These are phyloP conservation scores for Noctuana brunneofusca DNA, from an alignment of 2,888 invertebrate species.

Conservation along the genomic window DNA sequence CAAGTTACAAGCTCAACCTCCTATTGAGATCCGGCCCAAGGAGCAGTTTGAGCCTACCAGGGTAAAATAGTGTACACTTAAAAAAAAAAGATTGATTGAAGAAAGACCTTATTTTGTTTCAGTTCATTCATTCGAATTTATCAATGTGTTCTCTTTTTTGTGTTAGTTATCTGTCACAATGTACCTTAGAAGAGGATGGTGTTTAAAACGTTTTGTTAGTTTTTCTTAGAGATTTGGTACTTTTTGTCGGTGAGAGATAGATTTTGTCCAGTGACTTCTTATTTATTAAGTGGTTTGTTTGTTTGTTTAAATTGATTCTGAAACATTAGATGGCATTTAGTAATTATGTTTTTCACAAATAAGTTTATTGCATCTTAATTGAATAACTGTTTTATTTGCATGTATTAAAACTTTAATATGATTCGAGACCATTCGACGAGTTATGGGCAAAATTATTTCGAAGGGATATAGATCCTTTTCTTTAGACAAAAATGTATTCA, in stretches of 20 bases:
- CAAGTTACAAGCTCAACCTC: constrained; percentile 89
- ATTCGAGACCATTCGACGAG: constrained; percentile 2
- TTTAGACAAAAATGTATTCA: not conserved
- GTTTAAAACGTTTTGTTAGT: not conserved
- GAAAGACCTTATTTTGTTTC: not conserved
- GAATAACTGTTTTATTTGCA: not conserved
- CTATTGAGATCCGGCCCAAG: constrained; percentile 86
- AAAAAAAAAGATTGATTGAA: no score
- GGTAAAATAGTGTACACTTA: constrained; percentile 84
- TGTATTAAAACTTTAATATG: not conserved
- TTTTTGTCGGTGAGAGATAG: not conserved
- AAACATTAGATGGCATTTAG: not conserved
- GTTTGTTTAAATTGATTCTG: not conserved
- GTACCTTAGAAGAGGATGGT: no score
- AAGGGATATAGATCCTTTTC: not conserved
- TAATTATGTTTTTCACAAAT: not conserved
- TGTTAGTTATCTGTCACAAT: not conserved
- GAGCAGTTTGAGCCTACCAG: constrained; percentile 91
- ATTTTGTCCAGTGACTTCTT: not conserved
- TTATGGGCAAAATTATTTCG: constrained; percentile 27
- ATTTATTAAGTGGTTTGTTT: not conserved
- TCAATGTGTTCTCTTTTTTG: not conserved
- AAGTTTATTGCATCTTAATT: not conserved
- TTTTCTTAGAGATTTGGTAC: not conserved
- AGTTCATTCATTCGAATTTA: not conserved